Evolutionary conservation across 2,888 invertebrate genomes (phyloP).

Genomic region (Patella pellucida): DNA sequence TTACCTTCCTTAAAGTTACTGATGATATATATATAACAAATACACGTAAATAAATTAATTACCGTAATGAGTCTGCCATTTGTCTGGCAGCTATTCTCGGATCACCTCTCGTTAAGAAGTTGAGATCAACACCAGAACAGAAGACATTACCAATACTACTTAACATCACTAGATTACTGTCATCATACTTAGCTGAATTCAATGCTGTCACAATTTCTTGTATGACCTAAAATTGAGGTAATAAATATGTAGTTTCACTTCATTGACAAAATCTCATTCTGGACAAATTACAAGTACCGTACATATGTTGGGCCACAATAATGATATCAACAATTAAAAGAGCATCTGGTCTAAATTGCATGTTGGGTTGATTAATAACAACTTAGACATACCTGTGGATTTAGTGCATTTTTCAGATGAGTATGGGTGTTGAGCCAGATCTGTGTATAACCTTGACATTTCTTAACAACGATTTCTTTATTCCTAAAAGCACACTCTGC

Average conservation of each 20-base stretch:
- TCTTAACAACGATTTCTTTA: slow-evolving; percentile 76
- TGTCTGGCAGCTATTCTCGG: slow-evolving; percentile 76
- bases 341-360: too few species aligned
- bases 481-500: slow-evolving; percentile 70
- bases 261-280: too few species aligned
- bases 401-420: slow-evolving; percentile 77
- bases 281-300: too few species aligned
- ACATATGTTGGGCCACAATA: too few species aligned
- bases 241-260: too few species aligned
- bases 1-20: not conserved
- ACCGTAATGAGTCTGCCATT: slow-evolving; percentile 83
- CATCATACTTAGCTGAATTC: slow-evolving; percentile 77
- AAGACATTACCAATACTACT: slow-evolving; percentile 83
- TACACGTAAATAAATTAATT: slow-evolving; percentile 60
- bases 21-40: not conserved
- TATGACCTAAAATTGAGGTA: slow-evolving; percentile 76
- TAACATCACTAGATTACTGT: slow-evolving; percentile 79
- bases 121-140: slow-evolving; percentile 87
- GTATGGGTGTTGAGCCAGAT: slow-evolving; percentile 72
- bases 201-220: slow-evolving; percentile 82
- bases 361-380: not conserved
- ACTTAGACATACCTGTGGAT: slow-evolving; percentile 74
- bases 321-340: too few species aligned
- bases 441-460: slow-evolving; percentile 77
- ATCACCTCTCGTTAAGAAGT: slow-evolving; percentile 73